Percentiles rank a stretch among this genome's conserved stretches.
phyloP scores from a whole-genome alignment of 2,797 vertebrate genomes.

The Spheniscus humboldti region DNA sequence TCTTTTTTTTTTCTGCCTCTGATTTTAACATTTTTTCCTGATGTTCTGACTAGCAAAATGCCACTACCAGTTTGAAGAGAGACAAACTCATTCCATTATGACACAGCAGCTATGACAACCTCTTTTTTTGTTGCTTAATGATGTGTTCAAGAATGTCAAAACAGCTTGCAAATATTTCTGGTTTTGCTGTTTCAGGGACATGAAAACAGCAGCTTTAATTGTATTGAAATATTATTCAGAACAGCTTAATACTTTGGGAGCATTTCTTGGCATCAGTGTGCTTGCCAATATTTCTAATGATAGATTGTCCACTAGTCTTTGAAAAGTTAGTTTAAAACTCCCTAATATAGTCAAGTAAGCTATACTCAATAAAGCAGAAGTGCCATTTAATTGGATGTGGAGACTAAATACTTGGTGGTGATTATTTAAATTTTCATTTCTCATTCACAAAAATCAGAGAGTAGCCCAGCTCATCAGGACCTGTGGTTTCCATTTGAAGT shows the following conservation, averaged over 20 bases:
- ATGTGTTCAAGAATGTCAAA: constrained; percentile 50
- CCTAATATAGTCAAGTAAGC: neutral
- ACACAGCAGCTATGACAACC: constrained; percentile 58
- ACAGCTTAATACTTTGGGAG: constrained; percentile 9
- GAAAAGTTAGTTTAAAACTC: neutral
- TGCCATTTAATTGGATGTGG: neutral
- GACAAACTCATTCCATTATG: constrained; percentile 16
- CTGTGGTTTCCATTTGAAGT: constrained; percentile 6
- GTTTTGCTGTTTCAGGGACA: constrained; percentile 39
- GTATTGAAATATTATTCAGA: constrained; percentile 38
- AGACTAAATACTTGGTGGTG: neutral
- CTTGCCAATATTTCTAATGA: neutral
- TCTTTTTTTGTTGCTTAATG: constrained; percentile 56
- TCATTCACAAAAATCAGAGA: constrained; percentile 5
- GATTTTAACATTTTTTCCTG: constrained; percentile 37
- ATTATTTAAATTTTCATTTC: neutral
- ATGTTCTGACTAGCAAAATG: constrained; percentile 39
- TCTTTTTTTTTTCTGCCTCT: neutral
- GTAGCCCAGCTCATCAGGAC: neutral
- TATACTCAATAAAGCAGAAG: neutral
- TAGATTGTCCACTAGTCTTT: neutral
- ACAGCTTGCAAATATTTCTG: constrained; percentile 54
- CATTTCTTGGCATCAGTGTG: neutral
- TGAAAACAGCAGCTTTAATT: constrained; percentile 43
- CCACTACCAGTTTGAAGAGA: constrained; percentile 10